Conservation (phyloP, 2,113 vertebrate species). For the Megaptera novaeangliae region DNA sequence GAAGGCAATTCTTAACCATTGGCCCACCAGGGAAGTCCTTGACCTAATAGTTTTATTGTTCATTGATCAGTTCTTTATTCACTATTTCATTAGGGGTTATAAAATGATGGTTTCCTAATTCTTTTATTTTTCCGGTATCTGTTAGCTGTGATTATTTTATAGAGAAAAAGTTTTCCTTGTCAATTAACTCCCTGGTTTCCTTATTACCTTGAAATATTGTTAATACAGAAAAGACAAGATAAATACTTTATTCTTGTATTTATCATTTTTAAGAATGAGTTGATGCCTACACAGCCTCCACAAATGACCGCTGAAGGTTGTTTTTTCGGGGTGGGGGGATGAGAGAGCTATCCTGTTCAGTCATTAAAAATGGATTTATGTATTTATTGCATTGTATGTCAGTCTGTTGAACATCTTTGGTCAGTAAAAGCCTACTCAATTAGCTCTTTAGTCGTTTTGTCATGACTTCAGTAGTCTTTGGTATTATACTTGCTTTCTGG, state of each 20-base stretch:
- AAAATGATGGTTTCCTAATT: no score
- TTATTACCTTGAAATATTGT: neutral
- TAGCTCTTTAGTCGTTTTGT: neutral
- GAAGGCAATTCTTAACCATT: no score
- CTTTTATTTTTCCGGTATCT: no score
- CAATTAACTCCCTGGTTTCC: neutral
- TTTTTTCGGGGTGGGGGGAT: neutral
- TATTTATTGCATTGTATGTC: neutral
- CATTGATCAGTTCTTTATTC: no score
- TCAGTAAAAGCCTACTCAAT: neutral
- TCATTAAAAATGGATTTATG: neutral
- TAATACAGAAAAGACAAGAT: neutral
- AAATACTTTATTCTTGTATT: neutral
- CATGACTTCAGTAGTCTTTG: neutral
- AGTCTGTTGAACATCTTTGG: neutral
- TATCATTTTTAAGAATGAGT: neutral
- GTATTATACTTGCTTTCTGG: neutral
- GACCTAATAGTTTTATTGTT: no score
- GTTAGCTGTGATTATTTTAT: no score
- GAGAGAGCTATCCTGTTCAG: neutral
- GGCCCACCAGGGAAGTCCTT: no score
- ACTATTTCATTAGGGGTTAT: no score
- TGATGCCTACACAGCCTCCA: neutral
- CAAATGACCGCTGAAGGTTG: neutral
- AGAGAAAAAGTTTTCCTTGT: no score